phyloP scores from a whole-genome alignment of 2,888 invertebrate genomes.

The Orthosia incerta region DNA sequence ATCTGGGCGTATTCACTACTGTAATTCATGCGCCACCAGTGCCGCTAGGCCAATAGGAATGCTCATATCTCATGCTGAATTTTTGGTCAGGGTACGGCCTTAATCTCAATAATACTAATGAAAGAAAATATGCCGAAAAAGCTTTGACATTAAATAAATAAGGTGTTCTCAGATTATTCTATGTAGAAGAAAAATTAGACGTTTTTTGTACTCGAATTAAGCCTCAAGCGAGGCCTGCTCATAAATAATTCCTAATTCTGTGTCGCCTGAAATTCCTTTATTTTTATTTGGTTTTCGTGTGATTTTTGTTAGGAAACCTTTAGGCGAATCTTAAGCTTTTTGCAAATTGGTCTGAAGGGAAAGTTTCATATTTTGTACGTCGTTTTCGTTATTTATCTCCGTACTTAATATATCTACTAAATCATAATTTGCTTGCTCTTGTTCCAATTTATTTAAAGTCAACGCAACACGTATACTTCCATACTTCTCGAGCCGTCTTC shows the following conservation, averaged over 20 bases:
- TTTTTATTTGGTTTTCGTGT: constrained; percentile 40
- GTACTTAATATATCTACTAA: too few relatives aligned
- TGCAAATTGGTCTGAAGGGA: constrained; percentile 2
- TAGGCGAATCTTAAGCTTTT: constrained; percentile 17
- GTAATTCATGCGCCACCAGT: too few relatives aligned
- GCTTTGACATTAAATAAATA: constrained; percentile 53
- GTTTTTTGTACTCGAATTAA: constrained; percentile 44
- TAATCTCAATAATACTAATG: constrained; percentile 35
- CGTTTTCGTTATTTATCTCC: constrained; percentile 12
- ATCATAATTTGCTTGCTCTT: too few relatives aligned
- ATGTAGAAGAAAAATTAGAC: constrained; percentile 46
- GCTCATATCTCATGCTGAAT: too few relatives aligned
- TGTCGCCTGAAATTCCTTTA: constrained; percentile 47
- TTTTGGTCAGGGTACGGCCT: too few relatives aligned
- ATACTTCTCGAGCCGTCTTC: too few relatives aligned
- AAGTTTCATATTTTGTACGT: not conserved
- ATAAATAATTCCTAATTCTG: constrained; percentile 64
- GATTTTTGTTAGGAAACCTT: constrained; percentile 32
- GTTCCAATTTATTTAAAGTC: too few relatives aligned
- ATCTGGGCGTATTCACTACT: too few relatives aligned
- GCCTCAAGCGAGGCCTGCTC: constrained; percentile 38
- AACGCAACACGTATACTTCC: too few relatives aligned
- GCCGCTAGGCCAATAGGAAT: too few relatives aligned
- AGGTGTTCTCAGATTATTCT: constrained; percentile 47
- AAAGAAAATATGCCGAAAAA: constrained; percentile 26